Conservation (phyloP, 2,797 vertebrate species). For the Phataginus tricuspis region DNA sequence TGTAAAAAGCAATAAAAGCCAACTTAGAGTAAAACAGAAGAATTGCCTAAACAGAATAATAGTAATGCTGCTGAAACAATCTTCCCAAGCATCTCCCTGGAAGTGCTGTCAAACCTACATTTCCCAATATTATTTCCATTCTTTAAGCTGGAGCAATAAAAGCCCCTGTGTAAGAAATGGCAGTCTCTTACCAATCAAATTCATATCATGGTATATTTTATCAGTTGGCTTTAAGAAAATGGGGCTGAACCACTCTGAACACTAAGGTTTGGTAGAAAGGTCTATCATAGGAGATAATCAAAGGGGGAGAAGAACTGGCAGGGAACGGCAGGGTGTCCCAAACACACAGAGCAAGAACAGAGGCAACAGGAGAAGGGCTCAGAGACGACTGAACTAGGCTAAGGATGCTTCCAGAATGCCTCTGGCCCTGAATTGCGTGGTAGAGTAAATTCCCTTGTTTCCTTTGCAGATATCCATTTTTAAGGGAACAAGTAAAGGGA, state of each 20-base stretch:
- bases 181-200: not conserved
- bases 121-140: not conserved
- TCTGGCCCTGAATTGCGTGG: not conserved
- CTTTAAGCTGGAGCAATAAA: not conserved
- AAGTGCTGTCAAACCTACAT: not conserved
- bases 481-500: not conserved
- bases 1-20: slow-evolving; percentile 15
- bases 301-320: not conserved
- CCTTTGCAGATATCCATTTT: not conserved
- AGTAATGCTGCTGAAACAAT: not conserved
- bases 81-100: not conserved
- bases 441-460: not conserved
- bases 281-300: not conserved
- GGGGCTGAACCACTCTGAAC: not conserved
- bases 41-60: not conserved
- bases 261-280: not conserved
- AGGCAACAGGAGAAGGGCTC: too few relatives aligned
- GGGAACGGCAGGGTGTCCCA: not conserved
- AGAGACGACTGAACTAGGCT: not conserved
- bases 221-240: not conserved
- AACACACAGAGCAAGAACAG: not conserved
- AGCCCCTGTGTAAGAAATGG: not conserved
- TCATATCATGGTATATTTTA: not conserved
- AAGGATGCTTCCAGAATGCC: not conserved
- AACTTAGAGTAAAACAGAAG: slow-evolving; percentile 21